Base-by-base conservation (phyloP, 2,797 vertebrate species). In the Lutjanus campechanus region DNA sequence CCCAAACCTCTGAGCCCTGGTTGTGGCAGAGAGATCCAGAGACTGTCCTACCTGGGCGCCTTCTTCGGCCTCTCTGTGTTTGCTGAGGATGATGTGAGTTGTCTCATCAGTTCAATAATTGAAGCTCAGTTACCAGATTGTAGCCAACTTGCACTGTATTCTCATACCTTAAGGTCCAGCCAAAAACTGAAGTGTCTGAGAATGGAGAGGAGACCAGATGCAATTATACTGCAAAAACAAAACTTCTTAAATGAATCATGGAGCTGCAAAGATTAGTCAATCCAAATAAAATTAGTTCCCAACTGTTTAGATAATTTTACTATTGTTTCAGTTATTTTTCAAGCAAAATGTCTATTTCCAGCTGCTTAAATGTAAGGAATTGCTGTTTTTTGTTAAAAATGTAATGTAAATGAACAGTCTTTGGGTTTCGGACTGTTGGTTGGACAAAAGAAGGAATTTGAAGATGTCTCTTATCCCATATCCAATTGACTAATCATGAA, bases 61-160 rank as follows among this genome's bases (percentile, higher is more conserved):
- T 99, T 98, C 94, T 99, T 99, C 82, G 97, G 97, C 89, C 97
- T 99, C 65, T 99, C 98, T 2, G 98, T 99, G 80, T 99, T 99
- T 84, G 97, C 97, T 17, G 98, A 99, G 84, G 98, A 99, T 83
- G 97, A 99, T 49, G 98, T 99, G 90, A 97, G 97, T 97, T 50
- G 3, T 53, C 47, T 53, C 0, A 46, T 36, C 19, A 8, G 1
- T 22, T n/a, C 11, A 53, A 47, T 55, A 16, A 25, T 43, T 46
- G 47, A 43, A 20, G 29, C 3, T 20, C 6, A 36, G 8, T 4
- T 29, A 50, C 54, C 29, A 25, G 12, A 25, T 20, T 13, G 10
- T 36, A 15, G 47, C 29, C 10, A 65, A 36, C 20, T 43, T 80
- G 22, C 22, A 17, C 29, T 56, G 1, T 40, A 16, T 53, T 47